Base-by-base conservation (phyloP, 2,888 invertebrate species). In the Watsonalla binaria region DNA sequence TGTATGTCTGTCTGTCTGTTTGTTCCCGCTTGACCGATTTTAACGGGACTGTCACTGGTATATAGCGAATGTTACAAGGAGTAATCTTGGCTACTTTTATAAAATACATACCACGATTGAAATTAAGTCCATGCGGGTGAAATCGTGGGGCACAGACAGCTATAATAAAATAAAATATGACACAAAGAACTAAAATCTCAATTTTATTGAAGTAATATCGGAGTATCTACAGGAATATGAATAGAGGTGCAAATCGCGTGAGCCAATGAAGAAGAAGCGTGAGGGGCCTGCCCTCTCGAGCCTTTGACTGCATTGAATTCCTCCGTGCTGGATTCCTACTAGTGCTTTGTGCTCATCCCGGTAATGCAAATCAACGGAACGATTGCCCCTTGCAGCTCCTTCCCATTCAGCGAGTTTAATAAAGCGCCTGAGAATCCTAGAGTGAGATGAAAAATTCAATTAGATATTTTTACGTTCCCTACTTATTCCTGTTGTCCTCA, bases 401-500 rank as follows among this genome's bases (percentile, higher is more conserved):
- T 49, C 60, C 67, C 65, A 78, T 82, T 82, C 78, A 77, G 72
- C 69, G 71, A 75, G 73, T 81, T 82, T 81, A 83, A 80, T 84
- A 83, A 81, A 82, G 76, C 70, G 67, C 68, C 62, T 58, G 67
- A 68, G 68, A 71, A 74, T 74, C 69, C 67, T 75, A 74, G 78
- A 73, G 67, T 70, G 67, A 71, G 64, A 82, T 82, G 78, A 83
- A 83, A 84, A 83, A 84, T 85, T 84, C 82, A 82, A 85, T 84
- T 82, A 80, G 74, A 80, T 81, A 75, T 78, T 78, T 78, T 78
- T 74, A 74, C 70, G 68, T 72, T 63, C 61, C 56, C 57, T 65
- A 70, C 70, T 78, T 74, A 76, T 69, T 73, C 60, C 60, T 66
- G 65, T 74, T 72, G 74, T 78, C 70, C 68, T 72, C 70, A 57